These are phyloP conservation scores for Apodemus sylvaticus DNA, from an alignment of 2,113 vertebrate species.

Conservation along the genomic window DNA sequence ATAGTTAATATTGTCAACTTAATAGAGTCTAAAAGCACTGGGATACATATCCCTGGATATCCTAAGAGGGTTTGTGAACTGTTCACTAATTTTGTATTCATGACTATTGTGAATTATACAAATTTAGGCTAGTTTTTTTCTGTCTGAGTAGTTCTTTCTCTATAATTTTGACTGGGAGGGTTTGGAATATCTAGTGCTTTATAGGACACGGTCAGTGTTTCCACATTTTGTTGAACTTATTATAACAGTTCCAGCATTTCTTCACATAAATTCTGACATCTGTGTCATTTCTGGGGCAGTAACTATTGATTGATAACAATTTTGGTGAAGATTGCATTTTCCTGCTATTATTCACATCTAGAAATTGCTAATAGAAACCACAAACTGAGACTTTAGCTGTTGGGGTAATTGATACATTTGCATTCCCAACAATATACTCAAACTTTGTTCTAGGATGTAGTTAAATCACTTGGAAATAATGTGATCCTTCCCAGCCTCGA, in stretches of 20 bases:
- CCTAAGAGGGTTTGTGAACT: neutral
- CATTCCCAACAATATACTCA: neutral
- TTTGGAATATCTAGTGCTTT: neutral
- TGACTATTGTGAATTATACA: neutral
- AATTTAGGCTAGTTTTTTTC: constrained; percentile 3
- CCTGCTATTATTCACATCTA: neutral
- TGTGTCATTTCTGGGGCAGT: neutral
- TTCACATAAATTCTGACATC: neutral
- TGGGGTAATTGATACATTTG: neutral
- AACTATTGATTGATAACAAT: neutral
- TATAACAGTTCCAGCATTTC: neutral
- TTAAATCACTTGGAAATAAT: neutral
- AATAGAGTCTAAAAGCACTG: neutral
- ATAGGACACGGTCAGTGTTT: neutral
- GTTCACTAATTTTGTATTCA: neutral
- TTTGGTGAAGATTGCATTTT: neutral
- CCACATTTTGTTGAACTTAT: constrained; percentile 2
- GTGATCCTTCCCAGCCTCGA: constrained; percentile 17
- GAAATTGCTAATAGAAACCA: neutral
- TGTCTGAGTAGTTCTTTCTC: neutral
- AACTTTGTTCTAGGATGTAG: neutral
- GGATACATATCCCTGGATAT: neutral
- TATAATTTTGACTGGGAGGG: neutral
- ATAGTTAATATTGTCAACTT: neutral
- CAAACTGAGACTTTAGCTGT: neutral